phyloP scores from a whole-genome alignment of 2,888 invertebrate genomes.

The Ornithoptera alexandrae region DNA sequence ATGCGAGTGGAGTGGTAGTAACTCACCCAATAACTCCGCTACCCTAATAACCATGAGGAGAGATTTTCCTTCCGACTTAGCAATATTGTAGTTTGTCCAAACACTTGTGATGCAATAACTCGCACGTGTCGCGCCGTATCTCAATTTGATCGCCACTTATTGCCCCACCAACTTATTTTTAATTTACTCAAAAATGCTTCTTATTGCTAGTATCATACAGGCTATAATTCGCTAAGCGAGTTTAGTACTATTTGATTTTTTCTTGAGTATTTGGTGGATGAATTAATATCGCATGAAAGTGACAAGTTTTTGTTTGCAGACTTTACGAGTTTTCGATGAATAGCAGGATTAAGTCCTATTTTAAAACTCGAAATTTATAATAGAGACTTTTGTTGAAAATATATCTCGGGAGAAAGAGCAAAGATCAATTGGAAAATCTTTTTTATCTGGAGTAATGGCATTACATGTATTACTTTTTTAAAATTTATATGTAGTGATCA shows the following conservation, averaged over 20 bases:
- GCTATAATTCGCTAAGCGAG: conserved; percentile 28
- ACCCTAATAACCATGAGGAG: conserved; percentile 34
- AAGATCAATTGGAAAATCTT: no score
- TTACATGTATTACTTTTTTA: no score
- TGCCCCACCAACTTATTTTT: conserved; percentile 38
- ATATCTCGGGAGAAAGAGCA: no score
- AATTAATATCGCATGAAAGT: conserved; percentile 65
- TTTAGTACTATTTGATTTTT: conserved; percentile 37
- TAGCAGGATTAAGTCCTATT: no score
- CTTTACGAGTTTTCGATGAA: no score
- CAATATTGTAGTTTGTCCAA: conserved; percentile 74
- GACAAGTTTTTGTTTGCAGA: conserved; percentile 44
- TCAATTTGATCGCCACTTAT: conserved; percentile 67
- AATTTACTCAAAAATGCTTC: conserved; percentile 30
- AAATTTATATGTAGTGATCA: no score
- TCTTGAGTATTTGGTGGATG: conserved; percentile 47
- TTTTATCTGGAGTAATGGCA: no score
- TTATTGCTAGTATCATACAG: conserved; percentile 19
- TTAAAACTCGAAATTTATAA: no score
- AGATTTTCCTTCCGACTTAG: conserved; percentile 69
- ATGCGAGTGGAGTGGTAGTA: conserved; percentile 11
- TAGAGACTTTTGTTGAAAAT: no score
- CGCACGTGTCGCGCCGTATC: conserved; percentile 73
- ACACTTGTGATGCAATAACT: conserved; percentile 75
- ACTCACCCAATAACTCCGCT: conserved; percentile 22